A percentile compares a stretch with the other conserved stretches of the same genome.
phyloP scores from a whole-genome alignment of 2,113 vertebrate genomes.

The Zosterops pallidus region DNA sequence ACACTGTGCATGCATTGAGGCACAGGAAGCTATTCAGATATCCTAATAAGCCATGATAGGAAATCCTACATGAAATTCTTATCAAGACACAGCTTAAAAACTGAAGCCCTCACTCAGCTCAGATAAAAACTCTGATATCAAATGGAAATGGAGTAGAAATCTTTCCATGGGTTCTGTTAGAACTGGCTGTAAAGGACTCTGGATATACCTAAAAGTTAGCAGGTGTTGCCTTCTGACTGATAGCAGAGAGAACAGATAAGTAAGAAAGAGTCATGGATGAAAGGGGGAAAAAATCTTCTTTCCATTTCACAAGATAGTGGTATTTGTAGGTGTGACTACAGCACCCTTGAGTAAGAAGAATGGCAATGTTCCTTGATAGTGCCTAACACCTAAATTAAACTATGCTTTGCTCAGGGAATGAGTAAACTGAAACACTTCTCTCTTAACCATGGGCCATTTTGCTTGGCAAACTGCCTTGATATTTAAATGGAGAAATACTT shows the following conservation, averaged over 20 bases:
- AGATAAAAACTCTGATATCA: neutral
- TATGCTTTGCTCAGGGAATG: neutral
- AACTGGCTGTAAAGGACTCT: neutral
- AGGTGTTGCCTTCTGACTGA: neutral
- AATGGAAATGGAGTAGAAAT: neutral
- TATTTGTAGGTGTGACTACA: constrained; percentile 31
- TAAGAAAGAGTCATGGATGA: neutral
- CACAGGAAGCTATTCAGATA: neutral
- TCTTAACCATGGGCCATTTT: constrained; percentile 1
- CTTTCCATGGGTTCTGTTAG: neutral
- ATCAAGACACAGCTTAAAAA: neutral
- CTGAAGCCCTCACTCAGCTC: neutral
- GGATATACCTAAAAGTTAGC: neutral
- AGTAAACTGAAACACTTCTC: constrained; percentile 34
- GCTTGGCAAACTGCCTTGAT: constrained; percentile 46
- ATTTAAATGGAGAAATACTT: constrained; percentile 20
- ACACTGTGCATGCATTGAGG: neutral
- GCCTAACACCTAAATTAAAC: constrained; percentile 25
- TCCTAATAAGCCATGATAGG: neutral
- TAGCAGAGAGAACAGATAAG: neutral
- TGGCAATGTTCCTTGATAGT: constrained; percentile 5
- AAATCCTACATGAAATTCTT: neutral
- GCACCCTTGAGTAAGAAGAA: constrained; percentile 52
- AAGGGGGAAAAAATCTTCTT: constrained; percentile 18
- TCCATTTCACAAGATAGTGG: neutral